A percentile compares a stretch with the other conserved stretches of the same genome.
phyloP scores from a whole-genome alignment of 2,888 invertebrate species.

The Ectobius pallidus region DNA sequence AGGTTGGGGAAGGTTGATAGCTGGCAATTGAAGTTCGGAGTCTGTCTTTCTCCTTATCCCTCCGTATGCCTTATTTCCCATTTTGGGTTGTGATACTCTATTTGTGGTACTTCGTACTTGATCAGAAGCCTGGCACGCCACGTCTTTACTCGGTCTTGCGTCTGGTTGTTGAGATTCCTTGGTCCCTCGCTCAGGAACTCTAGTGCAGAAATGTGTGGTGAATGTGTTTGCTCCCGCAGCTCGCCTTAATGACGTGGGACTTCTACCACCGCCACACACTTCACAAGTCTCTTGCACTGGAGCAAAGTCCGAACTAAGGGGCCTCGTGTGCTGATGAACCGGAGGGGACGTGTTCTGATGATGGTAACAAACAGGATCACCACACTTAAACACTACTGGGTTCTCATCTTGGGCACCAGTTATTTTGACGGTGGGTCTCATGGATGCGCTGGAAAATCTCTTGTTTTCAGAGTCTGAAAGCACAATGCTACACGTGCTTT shows the following conservation, averaged over 20 bases:
- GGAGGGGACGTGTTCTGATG: background rate
- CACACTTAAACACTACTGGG: constrained; percentile 46
- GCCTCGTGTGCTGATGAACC: constrained; percentile 11
- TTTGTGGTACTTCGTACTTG: background rate
- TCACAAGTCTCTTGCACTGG: constrained; percentile 57
- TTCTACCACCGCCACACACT: constrained; percentile 49
- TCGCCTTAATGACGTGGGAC: constrained; percentile 40
- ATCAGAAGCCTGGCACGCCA: constrained; percentile 58
- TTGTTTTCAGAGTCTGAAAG: constrained; percentile 49
- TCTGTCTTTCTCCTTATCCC: background rate
- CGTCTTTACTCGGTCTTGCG: constrained; percentile 53
- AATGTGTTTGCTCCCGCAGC: constrained; percentile 50
- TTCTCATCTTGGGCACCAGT: no score
- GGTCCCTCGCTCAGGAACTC: constrained; percentile 48
- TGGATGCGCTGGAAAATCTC: background rate
- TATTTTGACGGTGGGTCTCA: background rate
- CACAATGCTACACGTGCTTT: constrained; percentile 72
- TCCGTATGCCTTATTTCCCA: background rate
- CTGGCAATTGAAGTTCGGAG: background rate
- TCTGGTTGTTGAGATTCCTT: constrained; percentile 45
- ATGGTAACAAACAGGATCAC: constrained; percentile 58
- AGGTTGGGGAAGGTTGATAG: background rate
- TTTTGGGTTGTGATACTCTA: background rate
- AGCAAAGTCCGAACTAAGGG: constrained; percentile 49
- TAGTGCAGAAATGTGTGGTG: constrained; percentile 54